Conservation (phyloP, 2,888 invertebrate species). For the Girardia tigrina region DNA sequence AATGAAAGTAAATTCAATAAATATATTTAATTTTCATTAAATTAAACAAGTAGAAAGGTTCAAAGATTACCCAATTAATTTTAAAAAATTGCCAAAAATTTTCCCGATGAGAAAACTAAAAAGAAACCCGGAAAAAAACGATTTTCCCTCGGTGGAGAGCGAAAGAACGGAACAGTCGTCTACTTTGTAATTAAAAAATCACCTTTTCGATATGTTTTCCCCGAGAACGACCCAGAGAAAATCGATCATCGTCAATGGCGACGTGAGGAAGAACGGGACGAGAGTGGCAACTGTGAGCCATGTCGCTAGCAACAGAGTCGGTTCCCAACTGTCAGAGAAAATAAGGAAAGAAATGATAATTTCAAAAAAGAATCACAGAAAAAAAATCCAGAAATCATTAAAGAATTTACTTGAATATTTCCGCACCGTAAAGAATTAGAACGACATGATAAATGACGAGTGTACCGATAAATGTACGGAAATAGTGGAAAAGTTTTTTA, state of each 20-base stretch:
- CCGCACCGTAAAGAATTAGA: neutral
- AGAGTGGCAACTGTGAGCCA: neutral
- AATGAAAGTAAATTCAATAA: too few species aligned
- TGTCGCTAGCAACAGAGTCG: neutral
- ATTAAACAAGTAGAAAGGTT: too few species aligned
- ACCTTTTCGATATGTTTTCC: neutral
- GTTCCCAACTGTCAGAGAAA: neutral
- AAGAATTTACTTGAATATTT: neutral
- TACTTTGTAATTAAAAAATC: neutral
- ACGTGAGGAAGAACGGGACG: neutral
- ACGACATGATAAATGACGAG: neutral
- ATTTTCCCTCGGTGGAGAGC: too few species aligned
- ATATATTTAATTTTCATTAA: too few species aligned
- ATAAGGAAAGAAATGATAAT: too few species aligned
- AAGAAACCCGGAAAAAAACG: too few species aligned
- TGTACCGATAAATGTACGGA: neutral
- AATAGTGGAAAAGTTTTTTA: neutral
- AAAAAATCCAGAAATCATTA: neutral
- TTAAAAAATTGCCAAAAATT: too few species aligned
- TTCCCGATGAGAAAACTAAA: too few species aligned
- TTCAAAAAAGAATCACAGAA: neutral
- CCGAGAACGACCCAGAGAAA: neutral
- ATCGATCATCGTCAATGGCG: neutral
- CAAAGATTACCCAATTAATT: too few species aligned
- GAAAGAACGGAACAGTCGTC: too few species aligned